A percentile compares a stretch with the other conserved stretches of the same genome.
Evolutionary conservation across 2,888 invertebrate genomes (phyloP).

Genomic region (Notodonta dromedarius): DNA sequence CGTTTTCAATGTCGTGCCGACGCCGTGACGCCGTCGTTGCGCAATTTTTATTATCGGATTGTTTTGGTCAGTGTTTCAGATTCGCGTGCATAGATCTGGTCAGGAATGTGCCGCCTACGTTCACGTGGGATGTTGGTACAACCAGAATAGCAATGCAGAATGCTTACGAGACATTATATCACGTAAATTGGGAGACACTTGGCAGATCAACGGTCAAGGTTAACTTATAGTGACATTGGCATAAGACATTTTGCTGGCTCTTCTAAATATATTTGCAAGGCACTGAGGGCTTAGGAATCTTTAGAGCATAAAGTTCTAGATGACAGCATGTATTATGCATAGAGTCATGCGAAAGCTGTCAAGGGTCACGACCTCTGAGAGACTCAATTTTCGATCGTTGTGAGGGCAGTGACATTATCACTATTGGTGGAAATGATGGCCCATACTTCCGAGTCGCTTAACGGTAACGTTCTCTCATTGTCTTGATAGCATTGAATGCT

Average conservation of each 20-base stretch:
- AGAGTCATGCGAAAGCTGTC: no score
- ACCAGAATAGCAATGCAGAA: neutral
- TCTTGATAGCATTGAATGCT: neutral
- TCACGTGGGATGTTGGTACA: neutral
- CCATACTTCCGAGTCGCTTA: neutral
- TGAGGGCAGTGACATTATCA: neutral
- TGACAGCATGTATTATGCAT: no score
- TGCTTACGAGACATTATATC: neutral
- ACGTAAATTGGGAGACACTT: no score
- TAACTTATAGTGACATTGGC: no score
- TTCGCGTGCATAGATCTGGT: slow-evolving; percentile 10
- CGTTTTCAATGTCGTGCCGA: slow-evolving; percentile 46
- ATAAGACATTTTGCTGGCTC: no score
- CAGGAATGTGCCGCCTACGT: slow-evolving; percentile 6
- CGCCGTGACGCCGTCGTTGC: slow-evolving; percentile 31
- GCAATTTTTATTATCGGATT: slow-evolving; percentile 27
- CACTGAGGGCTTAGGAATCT: no score
- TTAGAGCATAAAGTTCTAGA: no score
- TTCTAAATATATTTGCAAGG: no score
- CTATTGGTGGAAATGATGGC: neutral
- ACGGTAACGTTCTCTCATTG: neutral
- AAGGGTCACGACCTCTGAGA: no score
- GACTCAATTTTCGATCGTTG: no score
- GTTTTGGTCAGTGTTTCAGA: slow-evolving; percentile 19
- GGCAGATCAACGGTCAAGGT: no score